These are phyloP conservation scores for Schlechtendalia chinensis DNA, from an alignment of 1,140 invertebrate genomes.

Conservation along the genomic window DNA sequence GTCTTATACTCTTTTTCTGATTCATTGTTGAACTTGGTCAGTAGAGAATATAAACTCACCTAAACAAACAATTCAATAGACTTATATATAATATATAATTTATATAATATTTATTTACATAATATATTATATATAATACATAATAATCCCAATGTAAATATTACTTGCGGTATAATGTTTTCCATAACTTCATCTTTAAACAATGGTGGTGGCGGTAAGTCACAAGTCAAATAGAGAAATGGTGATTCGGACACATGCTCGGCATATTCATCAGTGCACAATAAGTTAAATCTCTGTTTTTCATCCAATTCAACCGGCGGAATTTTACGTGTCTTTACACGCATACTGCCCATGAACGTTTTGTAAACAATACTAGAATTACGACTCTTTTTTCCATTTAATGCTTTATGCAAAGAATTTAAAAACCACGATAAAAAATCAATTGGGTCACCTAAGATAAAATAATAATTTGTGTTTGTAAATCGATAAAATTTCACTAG, in stretches of 20 bases:
- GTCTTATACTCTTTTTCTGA: slow-evolving; percentile 98
- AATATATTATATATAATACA: neutral
- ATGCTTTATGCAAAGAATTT: slow-evolving; percentile 85
- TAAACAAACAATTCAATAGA: slow-evolving; percentile 55
- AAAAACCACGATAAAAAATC: slow-evolving; percentile 97
- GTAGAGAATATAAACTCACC: slow-evolving; percentile 89
- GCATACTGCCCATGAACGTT: slow-evolving; percentile 92
- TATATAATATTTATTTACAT: too few relatives aligned
- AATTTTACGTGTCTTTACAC: slow-evolving; percentile 90
- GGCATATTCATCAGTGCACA: slow-evolving; percentile 82
- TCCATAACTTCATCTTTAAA: slow-evolving; percentile 96
- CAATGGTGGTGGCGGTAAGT: slow-evolving; percentile 91
- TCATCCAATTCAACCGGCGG: slow-evolving; percentile 91
- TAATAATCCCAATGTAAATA: neutral
- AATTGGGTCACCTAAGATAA: slow-evolving; percentile 82
- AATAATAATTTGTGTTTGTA: slow-evolving; percentile 16
- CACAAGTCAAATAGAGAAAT: slow-evolving; percentile 94
- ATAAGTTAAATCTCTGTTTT: slow-evolving; percentile 71
- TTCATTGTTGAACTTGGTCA: slow-evolving; percentile 95
- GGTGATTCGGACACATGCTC: slow-evolving; percentile 85
- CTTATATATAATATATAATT: too few relatives aligned
- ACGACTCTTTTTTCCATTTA: slow-evolving; percentile 82
- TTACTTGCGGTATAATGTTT: slow-evolving; percentile 96
- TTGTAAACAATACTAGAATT: slow-evolving; percentile 91
- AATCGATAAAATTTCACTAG: too few relatives aligned